These are phyloP conservation scores for Eublepharis macularius DNA, from an alignment of 2,113 vertebrate genomes.

Conservation along the genomic window DNA sequence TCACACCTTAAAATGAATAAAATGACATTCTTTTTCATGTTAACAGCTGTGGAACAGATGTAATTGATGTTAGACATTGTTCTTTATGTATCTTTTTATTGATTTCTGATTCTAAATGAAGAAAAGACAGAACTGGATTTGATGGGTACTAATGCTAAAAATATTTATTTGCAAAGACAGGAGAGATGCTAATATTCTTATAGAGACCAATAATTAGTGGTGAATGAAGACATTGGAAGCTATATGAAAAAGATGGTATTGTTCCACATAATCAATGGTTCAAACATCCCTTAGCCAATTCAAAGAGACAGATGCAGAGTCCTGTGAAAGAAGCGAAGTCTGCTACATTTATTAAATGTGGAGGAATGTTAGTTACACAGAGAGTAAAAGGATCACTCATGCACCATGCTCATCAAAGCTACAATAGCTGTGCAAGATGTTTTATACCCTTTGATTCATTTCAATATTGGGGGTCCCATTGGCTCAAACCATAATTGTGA, in stretches of 20 bases:
- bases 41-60: fast-evolving
- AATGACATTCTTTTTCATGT: not conserved
- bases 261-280: no score
- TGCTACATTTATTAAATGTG: no score
- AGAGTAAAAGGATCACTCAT: no score
- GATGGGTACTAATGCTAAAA: not conserved
- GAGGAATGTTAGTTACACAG: no score
- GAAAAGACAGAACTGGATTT: not conserved
- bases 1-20: not conserved
- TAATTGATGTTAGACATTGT: not conserved
- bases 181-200: not conserved
- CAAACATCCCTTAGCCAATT: no score
- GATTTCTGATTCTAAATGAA: not conserved
- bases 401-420: no score
- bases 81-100: not conserved
- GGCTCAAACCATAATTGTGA: no score
- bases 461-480: no score
- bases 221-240: not conserved
- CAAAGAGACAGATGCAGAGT: no score
- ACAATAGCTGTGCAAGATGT: no score
- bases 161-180: not conserved
- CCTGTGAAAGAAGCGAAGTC: no score
- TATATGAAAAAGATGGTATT: not conserved
- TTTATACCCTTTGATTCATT: no score
- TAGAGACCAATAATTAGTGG: not conserved